Evolutionary conservation across 2,113 vertebrate species (phyloP).

Genomic region (Embiotoca jacksoni): DNA sequence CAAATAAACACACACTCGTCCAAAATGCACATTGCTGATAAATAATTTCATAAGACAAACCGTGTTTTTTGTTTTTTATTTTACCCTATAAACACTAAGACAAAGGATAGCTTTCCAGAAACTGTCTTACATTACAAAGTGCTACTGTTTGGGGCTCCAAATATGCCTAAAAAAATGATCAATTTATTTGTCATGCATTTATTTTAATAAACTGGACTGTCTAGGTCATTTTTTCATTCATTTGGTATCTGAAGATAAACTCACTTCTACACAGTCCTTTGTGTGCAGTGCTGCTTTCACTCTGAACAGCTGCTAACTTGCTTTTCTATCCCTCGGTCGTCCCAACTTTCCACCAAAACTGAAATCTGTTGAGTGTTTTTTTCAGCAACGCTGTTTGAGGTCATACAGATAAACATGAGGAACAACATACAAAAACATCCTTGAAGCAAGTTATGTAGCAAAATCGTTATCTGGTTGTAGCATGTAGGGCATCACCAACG

Average conservation of each 20-base stretch:
- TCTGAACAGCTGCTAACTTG: background rate
- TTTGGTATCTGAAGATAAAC: background rate
- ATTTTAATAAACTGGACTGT: background rate
- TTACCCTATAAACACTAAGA: background rate
- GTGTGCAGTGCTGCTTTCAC: background rate
- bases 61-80: background rate
- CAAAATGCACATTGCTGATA: background rate
- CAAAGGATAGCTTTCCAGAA: background rate
- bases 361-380: background rate
- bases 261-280: background rate
- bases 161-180: background rate
- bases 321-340: background rate
- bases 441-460: background rate
- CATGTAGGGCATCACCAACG: slow-evolving; percentile 1
- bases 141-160: background rate
- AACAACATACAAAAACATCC: background rate
- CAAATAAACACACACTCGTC: no score
- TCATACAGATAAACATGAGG: background rate
- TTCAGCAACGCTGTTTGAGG: background rate
- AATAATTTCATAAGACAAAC: background rate
- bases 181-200: background rate
- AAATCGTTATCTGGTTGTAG: background rate
- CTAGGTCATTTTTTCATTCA: background rate
- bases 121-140: background rate
- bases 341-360: background rate